Percentiles rank a stretch among this genome's conserved stretches.
Conservation (phyloP, 2,113 vertebrate genomes). For the Anarhynchus alexandrinus region DNA sequence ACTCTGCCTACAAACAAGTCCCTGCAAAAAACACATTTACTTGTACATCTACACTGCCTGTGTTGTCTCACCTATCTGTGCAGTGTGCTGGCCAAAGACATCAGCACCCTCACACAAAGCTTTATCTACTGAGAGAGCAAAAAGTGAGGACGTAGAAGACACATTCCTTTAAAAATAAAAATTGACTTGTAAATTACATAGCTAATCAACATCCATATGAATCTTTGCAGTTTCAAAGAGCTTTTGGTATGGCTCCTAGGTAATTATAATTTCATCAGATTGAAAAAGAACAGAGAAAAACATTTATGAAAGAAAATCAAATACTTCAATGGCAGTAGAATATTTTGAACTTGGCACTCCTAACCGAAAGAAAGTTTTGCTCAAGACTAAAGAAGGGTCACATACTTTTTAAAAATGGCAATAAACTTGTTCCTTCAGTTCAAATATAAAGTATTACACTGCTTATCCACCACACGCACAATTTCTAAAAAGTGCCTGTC, state of each 20-base stretch:
- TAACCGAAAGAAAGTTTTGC: background rate
- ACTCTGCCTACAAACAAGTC: background rate
- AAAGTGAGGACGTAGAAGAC: background rate
- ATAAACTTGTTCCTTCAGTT: background rate
- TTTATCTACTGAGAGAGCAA: background rate
- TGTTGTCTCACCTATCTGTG: background rate
- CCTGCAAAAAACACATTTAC: background rate
- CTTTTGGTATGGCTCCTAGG: background rate
- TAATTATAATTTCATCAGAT: background rate
- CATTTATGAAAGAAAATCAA: background rate
- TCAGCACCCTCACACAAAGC: background rate
- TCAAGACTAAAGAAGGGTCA: background rate
- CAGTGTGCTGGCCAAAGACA: background rate
- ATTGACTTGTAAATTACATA: background rate
- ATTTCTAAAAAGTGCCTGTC: background rate
- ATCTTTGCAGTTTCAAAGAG: background rate
- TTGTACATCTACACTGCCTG: background rate
- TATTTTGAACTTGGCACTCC: background rate
- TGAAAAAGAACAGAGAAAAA: background rate
- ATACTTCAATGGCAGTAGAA: background rate
- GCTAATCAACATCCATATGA: background rate
- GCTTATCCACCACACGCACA: accelerated
- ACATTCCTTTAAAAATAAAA: background rate
- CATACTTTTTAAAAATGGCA: background rate
- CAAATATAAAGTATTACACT: background rate